A percentile compares a stretch with the other conserved stretches of the same genome.
Evolutionary conservation across 2,113 vertebrate genomes (phyloP).

Genomic region (Chrysemys picta): DNA sequence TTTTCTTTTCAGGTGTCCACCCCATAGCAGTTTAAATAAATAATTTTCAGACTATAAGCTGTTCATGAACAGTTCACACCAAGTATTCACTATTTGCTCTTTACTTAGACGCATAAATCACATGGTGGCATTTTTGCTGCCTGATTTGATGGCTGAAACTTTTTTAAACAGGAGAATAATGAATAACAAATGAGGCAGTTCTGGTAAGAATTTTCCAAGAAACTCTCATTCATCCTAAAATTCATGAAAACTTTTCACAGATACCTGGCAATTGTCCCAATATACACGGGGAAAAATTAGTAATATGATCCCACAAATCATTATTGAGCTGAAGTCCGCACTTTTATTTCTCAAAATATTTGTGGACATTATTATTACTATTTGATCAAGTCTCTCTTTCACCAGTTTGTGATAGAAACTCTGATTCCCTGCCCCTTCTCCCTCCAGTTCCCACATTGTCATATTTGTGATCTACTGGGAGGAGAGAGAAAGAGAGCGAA

Average conservation of each 20-base stretch:
- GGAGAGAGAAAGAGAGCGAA: fast-evolving
- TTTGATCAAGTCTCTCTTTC: neutral
- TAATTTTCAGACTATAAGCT: neutral
- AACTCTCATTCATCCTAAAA: neutral
- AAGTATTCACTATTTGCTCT: neutral
- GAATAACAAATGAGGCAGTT: neutral
- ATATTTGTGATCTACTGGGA: neutral
- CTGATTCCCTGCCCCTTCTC: neutral
- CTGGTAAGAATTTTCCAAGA: neutral
- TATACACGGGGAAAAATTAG: neutral
- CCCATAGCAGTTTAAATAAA: neutral
- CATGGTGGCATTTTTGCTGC: neutral
- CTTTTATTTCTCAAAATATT: neutral
- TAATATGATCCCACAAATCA: neutral
- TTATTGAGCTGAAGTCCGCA: neutral
- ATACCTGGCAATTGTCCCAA: neutral
- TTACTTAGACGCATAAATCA: neutral
- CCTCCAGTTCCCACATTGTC: neutral
- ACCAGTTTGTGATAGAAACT: neutral
- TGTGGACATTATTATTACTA: neutral
- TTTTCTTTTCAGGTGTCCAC: neutral
- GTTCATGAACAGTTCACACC: neutral
- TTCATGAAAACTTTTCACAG: neutral
- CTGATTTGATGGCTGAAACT: neutral
- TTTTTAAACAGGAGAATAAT: neutral